Evolutionary conservation across 2,888 invertebrate genomes (phyloP).

Genomic region (Listrodromus nycthemerus): DNA sequence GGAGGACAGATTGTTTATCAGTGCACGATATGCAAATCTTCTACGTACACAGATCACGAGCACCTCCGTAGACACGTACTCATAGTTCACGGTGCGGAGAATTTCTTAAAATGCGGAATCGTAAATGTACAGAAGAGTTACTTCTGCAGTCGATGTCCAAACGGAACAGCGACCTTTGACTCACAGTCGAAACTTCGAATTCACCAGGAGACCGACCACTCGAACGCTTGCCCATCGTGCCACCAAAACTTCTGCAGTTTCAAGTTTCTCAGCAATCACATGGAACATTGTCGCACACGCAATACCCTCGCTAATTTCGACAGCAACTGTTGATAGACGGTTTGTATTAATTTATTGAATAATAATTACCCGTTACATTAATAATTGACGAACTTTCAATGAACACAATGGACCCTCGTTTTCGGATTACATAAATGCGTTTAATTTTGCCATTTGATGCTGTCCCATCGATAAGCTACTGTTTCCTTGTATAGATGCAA

Average conservation of each 20-base stretch:
- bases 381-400: background rate
- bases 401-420: background rate
- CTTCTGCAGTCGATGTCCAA: constrained; percentile 50
- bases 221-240: constrained; percentile 46
- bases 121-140: constrained; percentile 48
- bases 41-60: constrained; percentile 50
- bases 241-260: constrained; percentile 21
- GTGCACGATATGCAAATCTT: constrained; percentile 54
- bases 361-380: background rate
- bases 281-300: constrained; percentile 34
- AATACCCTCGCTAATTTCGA: constrained; percentile 12
- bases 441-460: background rate
- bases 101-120: background rate
- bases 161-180: constrained; percentile 38
- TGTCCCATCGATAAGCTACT: background rate
- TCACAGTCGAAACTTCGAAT: constrained; percentile 25
- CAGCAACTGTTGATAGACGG: constrained; percentile 26
- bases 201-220: constrained; percentile 38
- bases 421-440: background rate
- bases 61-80: constrained; percentile 49
- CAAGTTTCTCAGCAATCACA: constrained; percentile 24
- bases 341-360: background rate
- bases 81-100: constrained; percentile 44
- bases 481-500: background rate
- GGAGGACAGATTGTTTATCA: constrained; percentile 43